phyloP scores from a whole-genome alignment of 2,888 invertebrate genomes.

The Dorcus parallelipipedus region DNA sequence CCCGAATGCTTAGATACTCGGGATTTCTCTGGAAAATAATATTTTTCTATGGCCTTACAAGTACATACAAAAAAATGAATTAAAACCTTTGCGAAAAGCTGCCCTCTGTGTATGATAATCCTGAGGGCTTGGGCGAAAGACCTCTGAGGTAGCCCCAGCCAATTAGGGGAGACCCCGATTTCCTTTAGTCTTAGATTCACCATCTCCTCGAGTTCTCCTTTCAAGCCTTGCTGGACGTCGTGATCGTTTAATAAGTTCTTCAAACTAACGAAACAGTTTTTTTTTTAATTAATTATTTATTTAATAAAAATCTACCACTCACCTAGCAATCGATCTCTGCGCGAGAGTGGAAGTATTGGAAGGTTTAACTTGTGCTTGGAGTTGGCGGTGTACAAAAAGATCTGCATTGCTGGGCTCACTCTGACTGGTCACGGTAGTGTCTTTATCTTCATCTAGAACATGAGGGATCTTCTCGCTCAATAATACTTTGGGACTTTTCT shows the following conservation, averaged over 20 bases:
- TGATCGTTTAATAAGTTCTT: conserved; percentile 25
- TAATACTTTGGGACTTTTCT: too few relatives aligned
- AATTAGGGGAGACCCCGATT: conserved; percentile 63
- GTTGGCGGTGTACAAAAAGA: too few relatives aligned
- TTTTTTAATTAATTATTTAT: background rate
- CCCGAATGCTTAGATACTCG: conserved; percentile 22
- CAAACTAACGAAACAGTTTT: conserved; percentile 20
- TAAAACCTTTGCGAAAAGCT: conserved; percentile 56
- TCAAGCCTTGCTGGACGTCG: conserved; percentile 21
- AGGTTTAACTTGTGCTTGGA: conserved; percentile 8
- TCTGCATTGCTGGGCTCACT: too few relatives aligned
- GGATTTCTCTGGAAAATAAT: conserved; percentile 22
- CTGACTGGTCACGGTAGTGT: too few relatives aligned
- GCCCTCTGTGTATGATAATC: conserved; percentile 57
- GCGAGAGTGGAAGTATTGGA: conserved; percentile 27
- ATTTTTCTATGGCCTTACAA: background rate
- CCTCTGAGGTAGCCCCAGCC: conserved; percentile 55
- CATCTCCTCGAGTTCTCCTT: conserved; percentile 31
- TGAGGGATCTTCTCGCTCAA: too few relatives aligned
- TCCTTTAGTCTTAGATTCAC: conserved; percentile 56
- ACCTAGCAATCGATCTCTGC: conserved; percentile 30
- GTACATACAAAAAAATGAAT: background rate
- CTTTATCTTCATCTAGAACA: too few relatives aligned
- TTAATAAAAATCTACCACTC: background rate
- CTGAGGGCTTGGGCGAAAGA: conserved; percentile 57